Evolutionary conservation across 2,113 vertebrate species (phyloP), one percentile per base, ranked within the genome.

Genomic region (Maylandia zebra): DNA sequence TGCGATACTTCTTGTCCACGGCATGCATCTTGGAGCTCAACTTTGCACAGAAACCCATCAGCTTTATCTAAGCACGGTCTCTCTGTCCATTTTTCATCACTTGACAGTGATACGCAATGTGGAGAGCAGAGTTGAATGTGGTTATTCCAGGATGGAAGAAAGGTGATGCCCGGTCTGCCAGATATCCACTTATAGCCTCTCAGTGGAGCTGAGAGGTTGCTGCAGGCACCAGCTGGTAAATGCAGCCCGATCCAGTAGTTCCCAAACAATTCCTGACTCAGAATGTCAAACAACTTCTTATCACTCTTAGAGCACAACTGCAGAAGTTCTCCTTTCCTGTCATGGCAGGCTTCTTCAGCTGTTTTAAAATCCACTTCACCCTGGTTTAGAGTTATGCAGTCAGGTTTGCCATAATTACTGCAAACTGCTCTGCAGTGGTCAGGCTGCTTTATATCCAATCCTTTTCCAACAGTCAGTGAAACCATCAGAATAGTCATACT

Each of bases 161-260:
- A 89, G 41, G 36, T 71, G 10, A 30, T 5, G 34, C 69, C 10
- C 6, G 3, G 6, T 10, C 64, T 10, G 3, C 27, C 78, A 17
- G 88, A 91, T 4, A 86, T 89, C 92, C 94, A 95, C 78, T 90
- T 19, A 17, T 94, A 95, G 19, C 93, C 94, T 88, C 94, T 90
- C 13, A 95, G 82, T 2, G 86, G 81, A 64, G 57, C 76, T 17
- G 88, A 89, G 5, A 91, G 87, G 90, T 94, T 86, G 86, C 90
- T 95, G 86, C 96, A 96, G 41, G 43, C 6, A 0, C 53, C 86
- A 7, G 59, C 41, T 10, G 91, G 91, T 24, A 95, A 85, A 61
- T 14, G 48, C 36, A 95, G 74, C 59, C 95, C 96, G 10, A 96
- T 95, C 96, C 96, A 97, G 88, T 94, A 94, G 74, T 91, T 13